Evolutionary conservation across 2,113 vertebrate genomes (phyloP).

Genomic region (Pelmatolapia mariae): DNA sequence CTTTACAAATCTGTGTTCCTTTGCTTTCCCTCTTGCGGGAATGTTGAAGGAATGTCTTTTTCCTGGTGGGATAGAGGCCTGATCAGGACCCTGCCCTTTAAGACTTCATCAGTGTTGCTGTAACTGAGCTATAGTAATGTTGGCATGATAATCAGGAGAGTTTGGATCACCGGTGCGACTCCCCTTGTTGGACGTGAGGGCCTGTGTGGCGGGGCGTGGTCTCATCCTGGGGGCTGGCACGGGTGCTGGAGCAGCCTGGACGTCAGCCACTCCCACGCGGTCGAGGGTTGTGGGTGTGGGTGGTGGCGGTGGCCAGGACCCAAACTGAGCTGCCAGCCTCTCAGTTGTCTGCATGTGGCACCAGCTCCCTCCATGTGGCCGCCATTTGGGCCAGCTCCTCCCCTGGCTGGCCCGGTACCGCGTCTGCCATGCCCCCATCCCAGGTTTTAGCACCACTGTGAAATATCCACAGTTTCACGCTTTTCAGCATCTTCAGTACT

Average conservation of each 20-base stretch:
- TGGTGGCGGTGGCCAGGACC: not conserved
- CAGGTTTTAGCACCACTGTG: not conserved
- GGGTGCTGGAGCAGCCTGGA: not conserved
- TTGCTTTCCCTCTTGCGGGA: not conserved
- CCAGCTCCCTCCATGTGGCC: not conserved
- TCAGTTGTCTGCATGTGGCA: not conserved
- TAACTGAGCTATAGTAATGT: too few relatives aligned
- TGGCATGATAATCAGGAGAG: too few relatives aligned
- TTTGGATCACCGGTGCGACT: not conserved
- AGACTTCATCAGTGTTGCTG: too few relatives aligned
- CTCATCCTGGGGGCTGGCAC: not conserved
- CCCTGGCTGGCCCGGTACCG: not conserved
- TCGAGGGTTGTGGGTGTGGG: not conserved
- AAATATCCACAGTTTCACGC: not conserved
- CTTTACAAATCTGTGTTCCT: not conserved
- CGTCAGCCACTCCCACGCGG: not conserved
- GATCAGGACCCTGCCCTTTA: too few relatives aligned
- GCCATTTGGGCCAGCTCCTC: not conserved
- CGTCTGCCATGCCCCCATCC: not conserved
- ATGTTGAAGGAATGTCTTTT: too few relatives aligned
- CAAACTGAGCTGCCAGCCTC: not conserved
- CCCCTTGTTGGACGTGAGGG: not conserved
- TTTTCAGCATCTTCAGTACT: not conserved
- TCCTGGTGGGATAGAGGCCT: too few relatives aligned
- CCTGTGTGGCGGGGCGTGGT: not conserved